Evolutionary conservation across 2,888 invertebrate genomes (phyloP), one percentile per base, ranked within the genome.

Genomic region (Ormyrus thymus): DNA sequence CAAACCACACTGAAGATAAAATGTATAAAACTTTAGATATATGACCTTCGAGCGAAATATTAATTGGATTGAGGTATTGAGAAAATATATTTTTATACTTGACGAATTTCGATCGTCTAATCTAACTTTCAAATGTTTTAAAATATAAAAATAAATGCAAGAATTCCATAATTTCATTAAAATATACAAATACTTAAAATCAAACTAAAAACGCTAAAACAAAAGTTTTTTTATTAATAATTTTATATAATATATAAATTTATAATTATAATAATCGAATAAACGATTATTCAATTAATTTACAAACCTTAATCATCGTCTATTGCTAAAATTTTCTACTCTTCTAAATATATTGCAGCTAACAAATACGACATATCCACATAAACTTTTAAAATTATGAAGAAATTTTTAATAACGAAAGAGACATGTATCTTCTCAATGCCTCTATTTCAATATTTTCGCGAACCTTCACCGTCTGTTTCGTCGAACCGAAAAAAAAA

Each of bases 371-470:
- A 51, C 46, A 56, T 55, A 72, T 55, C n/a, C 43, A 53, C 50
- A 50, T 9, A 50, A 62, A 51, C n/a, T 53, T 48, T 51, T 43
- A 29, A 15, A 29, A 29, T 29, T 51, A 62, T 72, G 6, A 53
- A 55, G n/a, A 53, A 53, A 10, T 13, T 61, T 59, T 15, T 29
- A 8, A 45, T 45, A 43, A 45, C 43, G 13, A n/a, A 13, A 68
- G 45, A n/a, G 9, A 53, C 15, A 51, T n/a, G 6, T 48, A 15
- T 72, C 10, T 74, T 71, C 73, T 73, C 72, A 77, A 74, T 76
- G 68, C 76, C 71, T 75, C n/a, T 1, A 10, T 74, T 80, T 13
- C 15, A 13, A 6, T 64, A 13, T 62, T 43, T 73, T 15, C 53
- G 9, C 11, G 4, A 70, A 71, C 50, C 3, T 75, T 66, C 48